These are phyloP conservation scores for Pseudochromis fuscus DNA, from an alignment of 2,797 vertebrate genomes.

Conservation along the genomic window DNA sequence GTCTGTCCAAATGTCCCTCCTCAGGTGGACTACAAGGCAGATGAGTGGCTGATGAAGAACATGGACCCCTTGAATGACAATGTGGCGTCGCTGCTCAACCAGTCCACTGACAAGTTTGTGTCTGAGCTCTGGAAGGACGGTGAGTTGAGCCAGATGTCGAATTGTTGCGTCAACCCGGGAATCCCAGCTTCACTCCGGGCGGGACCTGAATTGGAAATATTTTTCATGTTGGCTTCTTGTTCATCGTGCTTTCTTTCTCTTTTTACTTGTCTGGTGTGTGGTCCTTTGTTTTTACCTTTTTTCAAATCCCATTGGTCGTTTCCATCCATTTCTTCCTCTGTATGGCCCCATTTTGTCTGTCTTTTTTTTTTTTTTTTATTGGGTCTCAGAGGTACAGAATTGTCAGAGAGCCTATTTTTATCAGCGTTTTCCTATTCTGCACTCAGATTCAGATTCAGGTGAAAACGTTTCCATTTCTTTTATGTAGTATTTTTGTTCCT, in stretches of 20 bases:
- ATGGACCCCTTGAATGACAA: conserved; percentile 99
- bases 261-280: conserved; percentile 61
- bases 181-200: background rate
- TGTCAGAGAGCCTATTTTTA: conserved; percentile 98
- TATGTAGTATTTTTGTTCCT: conserved; percentile 14
- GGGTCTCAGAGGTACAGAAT: conserved; percentile 92
- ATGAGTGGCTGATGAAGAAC: conserved; percentile 99
- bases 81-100: conserved; percentile 93
- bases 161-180: background rate
- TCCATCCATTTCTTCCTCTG: conserved; percentile 55
- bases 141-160: conserved; percentile 76
- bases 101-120: conserved; percentile 96
- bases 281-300: conserved; percentile 74
- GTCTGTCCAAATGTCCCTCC: background rate
- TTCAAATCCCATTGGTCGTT: conserved; percentile 44
- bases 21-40: conserved; percentile 98
- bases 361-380: conserved; percentile 60
- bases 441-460: conserved; percentile 96
- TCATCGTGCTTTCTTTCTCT: conserved; percentile 67
- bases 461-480: conserved; percentile 82
- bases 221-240: conserved; percentile 28
- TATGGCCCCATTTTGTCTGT: conserved; percentile 64
- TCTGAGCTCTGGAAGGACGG: conserved; percentile 98
- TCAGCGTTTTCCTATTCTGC: conserved; percentile 96
- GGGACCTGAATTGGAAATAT: conserved; percentile 6